Percentiles rank a stretch among this genome's conserved stretches.
These are phyloP conservation scores for Odontophorus gujanensis DNA, from an alignment of 2,113 vertebrate genomes.

Conservation along the genomic window DNA sequence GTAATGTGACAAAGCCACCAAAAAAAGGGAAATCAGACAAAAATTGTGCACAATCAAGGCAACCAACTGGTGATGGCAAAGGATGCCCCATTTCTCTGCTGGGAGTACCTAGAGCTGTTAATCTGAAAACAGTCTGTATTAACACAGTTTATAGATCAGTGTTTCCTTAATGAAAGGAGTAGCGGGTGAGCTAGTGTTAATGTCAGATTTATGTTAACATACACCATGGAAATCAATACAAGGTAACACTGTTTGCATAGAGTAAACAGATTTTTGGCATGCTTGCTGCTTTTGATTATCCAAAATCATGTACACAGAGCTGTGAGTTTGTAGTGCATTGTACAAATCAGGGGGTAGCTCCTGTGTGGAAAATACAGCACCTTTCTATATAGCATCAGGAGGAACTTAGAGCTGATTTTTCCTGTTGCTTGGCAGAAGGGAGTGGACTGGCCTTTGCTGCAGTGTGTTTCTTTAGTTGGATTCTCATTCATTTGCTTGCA, in stretches of 20 bases:
- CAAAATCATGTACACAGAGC: fast-evolving
- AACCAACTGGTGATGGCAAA: not conserved
- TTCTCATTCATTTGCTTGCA: not conserved
- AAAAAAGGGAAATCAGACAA: not conserved
- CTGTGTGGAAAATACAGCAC: not conserved
- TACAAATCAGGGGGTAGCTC: not conserved
- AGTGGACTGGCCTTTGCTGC: conserved; percentile 4
- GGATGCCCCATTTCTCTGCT: not conserved
- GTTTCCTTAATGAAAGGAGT: not conserved
- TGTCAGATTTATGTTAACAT: conserved; percentile 34
- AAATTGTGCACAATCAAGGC: not conserved
- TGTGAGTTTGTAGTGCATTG: not conserved
- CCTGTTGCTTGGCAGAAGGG: not conserved
- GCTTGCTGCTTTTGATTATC: conserved; percentile 24
- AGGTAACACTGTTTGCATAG: conserved; percentile 33
- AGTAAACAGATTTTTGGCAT: conserved; percentile 47
- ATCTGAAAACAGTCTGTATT: not conserved
- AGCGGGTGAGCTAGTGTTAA: not conserved
- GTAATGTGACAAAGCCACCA: not conserved
- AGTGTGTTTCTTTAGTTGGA: not conserved
- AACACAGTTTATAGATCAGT: not conserved
- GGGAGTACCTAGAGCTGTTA: not conserved
- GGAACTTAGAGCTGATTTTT: conserved; percentile 4
- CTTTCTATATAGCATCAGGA: not conserved
- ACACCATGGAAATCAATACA: conserved; percentile 5